Percentiles rank a stretch among this genome's conserved stretches.
Conservation (phyloP, 2,113 vertebrate species). For the Eubucco bourcierii region DNA sequence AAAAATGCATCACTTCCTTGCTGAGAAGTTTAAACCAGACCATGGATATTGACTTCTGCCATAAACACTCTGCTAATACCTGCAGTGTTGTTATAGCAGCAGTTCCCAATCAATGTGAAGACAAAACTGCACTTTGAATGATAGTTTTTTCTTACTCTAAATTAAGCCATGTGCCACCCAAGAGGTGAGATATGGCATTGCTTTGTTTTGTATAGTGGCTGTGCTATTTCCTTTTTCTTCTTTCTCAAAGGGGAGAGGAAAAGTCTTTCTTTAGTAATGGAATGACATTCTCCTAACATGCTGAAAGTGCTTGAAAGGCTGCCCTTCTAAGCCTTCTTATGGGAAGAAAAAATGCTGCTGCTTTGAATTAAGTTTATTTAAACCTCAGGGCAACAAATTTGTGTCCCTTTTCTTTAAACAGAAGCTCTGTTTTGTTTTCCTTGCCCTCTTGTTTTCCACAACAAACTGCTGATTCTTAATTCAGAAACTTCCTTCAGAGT, state of each 20-base stretch:
- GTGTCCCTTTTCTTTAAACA: background rate
- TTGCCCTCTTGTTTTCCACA: background rate
- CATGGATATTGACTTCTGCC: background rate
- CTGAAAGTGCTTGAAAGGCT: background rate
- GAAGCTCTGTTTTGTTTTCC: constrained; percentile 14
- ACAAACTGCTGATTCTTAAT: background rate
- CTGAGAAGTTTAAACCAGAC: background rate
- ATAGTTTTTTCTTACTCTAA: background rate
- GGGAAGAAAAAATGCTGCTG: background rate
- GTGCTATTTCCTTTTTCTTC: background rate
- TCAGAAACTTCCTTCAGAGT: background rate
- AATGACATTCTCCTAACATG: background rate
- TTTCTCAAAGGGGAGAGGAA: background rate
- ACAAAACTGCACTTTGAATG: background rate
- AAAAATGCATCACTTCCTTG: background rate
- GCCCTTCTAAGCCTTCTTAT: background rate
- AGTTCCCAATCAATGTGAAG: background rate
- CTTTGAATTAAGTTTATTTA: background rate
- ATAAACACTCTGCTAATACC: background rate
- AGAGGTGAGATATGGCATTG: background rate
- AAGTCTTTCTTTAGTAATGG: background rate
- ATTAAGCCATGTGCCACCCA: background rate
- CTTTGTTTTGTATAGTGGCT: background rate
- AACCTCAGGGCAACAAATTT: background rate
- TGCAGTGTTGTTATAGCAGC: background rate